Evolutionary conservation across 2,113 vertebrate genomes (phyloP), one percentile per base, ranked within the genome.

Genomic region (Forbesichthys agassizii): DNA sequence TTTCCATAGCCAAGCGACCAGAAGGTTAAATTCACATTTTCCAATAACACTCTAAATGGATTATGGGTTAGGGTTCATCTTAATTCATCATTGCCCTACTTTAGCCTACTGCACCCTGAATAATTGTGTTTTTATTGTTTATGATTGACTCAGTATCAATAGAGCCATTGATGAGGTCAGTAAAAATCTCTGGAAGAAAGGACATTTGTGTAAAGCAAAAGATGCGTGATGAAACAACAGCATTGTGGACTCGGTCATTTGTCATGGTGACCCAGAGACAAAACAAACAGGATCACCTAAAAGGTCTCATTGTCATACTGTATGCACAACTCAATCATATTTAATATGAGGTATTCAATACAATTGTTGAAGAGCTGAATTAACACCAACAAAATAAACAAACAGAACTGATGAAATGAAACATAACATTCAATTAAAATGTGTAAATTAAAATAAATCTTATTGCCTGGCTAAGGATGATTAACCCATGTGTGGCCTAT

Each of bases 301-400:
- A 59, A 27, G 16, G 53, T 33, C 42, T 27, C 12, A 53, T 11
- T 51, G 64, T 49, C 16, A 33, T 2, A 33, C 2, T 48, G 5
- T 66, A 54, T 82, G 79, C 76, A 75, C 73, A 66, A 74, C 76
- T 63, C 74, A 73, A 70, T 67, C 42, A 11, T 13, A 18, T 88
- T 86, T 88, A 90, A 74, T 81, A 27, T 79, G 86, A 86, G 86
- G 84, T 85, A 78, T 88, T 78, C 62, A 68, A 61, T 77, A 69
- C 46, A 66, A 64, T 1, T 27, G 27, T 27, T 27, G 2, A 27
- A 27, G 27, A 27, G 27, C 27, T 27, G 27, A 27, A 27, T 27
- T 27, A 27, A 27, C 27, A 27, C 27, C 2, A 27, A 27, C 27
- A 27, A 27, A 27, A 27, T 27, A 27, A 27, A 27, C 27, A 27